Evolutionary conservation across 2,888 invertebrate species (phyloP).

Genomic region (Drosophila austrosaltans): DNA sequence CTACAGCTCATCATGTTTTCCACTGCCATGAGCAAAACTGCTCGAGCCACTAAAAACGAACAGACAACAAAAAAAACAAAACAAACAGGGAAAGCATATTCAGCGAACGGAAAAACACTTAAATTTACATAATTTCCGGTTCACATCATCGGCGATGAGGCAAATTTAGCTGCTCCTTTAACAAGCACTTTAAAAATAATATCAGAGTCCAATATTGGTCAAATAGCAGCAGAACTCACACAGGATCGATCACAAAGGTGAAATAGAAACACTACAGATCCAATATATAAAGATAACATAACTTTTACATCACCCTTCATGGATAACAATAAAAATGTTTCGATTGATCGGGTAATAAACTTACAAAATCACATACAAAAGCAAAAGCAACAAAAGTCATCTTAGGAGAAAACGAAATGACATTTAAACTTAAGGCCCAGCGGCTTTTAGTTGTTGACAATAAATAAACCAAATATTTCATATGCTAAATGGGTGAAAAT

Average conservation of each 20-base stretch:
- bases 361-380: no score
- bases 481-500: neutral
- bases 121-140: constrained; percentile 76
- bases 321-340: no score
- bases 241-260: no score
- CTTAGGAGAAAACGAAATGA: no score
- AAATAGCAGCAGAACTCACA: neutral
- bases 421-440: no score
- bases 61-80: constrained; percentile 30
- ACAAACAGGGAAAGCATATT: constrained; percentile 22
- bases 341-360: no score
- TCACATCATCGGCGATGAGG: constrained; percentile 47
- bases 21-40: constrained; percentile 64
- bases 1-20: constrained; percentile 67
- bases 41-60: constrained; percentile 51
- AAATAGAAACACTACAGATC: no score
- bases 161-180: constrained; percentile 13
- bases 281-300: no score
- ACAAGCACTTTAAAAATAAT: constrained; percentile 26
- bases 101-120: constrained; percentile 60
- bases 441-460: neutral
- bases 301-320: no score
- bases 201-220: constrained; percentile 19
- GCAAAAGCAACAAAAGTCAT: no score
- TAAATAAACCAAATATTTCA: neutral